Evolutionary conservation across 1,140 invertebrate species (phyloP).

Genomic region (Microplitis demolitor): DNA sequence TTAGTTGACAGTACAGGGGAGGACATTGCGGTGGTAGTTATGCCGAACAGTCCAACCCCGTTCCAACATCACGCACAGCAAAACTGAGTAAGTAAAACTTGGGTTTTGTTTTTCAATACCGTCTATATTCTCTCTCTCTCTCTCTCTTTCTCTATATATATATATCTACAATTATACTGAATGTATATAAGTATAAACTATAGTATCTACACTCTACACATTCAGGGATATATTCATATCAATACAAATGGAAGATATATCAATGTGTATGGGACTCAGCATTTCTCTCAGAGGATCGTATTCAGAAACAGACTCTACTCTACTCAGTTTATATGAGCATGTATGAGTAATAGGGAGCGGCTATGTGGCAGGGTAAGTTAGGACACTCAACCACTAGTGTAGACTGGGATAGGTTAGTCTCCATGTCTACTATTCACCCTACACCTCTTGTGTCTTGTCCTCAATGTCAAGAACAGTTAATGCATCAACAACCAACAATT

Average conservation of each 20-base stretch:
- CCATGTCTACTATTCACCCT: background rate
- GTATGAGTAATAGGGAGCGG: background rate
- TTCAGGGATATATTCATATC: too few species aligned
- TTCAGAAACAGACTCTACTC: background rate
- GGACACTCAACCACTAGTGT: background rate
- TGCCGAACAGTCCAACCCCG: too few species aligned
- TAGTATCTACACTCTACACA: too few species aligned
- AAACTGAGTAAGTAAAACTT: background rate
- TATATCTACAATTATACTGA: too few species aligned
- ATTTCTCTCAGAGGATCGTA: background rate
- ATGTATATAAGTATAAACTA: too few species aligned
- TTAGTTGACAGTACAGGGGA: background rate
- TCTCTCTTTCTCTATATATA: background rate
- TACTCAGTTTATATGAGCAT: background rate
- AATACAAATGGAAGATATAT: background rate
- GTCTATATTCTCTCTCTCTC: background rate
- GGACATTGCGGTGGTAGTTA: background rate
- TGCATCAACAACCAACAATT: background rate
- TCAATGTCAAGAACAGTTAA: constrained; percentile 6
- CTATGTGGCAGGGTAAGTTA: background rate
- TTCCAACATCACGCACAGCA: background rate
- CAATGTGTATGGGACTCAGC: background rate
- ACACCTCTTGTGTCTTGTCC: background rate
- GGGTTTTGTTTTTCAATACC: background rate
- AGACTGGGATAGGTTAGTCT: constrained; percentile 3